Evolutionary conservation across 2,797 vertebrate species (phyloP).

Genomic region (Gallinago nigripennis): DNA sequence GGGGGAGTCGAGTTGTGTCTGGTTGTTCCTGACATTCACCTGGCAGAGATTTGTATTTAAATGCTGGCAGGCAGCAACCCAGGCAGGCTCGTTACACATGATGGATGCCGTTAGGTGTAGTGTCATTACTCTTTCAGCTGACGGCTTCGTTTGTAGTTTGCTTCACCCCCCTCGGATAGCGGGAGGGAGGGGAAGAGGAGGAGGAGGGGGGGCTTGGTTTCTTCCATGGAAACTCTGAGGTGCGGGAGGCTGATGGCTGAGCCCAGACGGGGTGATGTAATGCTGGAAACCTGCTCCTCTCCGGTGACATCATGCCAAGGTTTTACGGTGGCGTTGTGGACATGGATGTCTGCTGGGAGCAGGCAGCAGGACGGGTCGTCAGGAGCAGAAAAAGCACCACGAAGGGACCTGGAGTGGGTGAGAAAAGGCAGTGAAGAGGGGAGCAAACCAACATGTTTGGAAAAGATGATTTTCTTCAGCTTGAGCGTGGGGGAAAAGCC

Average conservation of each 20-base stretch:
- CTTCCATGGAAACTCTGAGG: constrained; percentile 82
- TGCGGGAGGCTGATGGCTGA: constrained; percentile 8
- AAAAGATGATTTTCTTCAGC: background rate
- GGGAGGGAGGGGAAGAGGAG: background rate
- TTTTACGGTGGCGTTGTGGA: constrained; percentile 58
- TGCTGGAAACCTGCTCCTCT: constrained; percentile 67
- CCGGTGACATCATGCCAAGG: constrained; percentile 75
- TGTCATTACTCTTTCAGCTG: constrained; percentile 1
- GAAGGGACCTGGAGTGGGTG: background rate
- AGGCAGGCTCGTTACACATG: background rate
- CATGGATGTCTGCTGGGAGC: constrained; percentile 23
- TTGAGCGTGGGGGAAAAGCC: background rate
- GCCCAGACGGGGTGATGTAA: constrained; percentile 74
- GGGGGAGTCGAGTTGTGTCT: background rate
- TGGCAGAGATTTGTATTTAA: background rate
- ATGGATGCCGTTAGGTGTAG: constrained; percentile 10
- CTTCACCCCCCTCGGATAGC: background rate
- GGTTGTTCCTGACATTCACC: background rate
- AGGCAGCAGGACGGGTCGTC: background rate
- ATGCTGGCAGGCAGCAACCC: background rate
- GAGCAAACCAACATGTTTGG: background rate
- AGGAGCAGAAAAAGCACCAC: background rate
- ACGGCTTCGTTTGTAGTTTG: background rate
- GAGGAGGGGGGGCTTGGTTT: constrained; percentile 19
- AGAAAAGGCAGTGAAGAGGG: background rate